phyloP scores from a whole-genome alignment of 2,113 vertebrate species.

The Elephantulus edwardii region DNA sequence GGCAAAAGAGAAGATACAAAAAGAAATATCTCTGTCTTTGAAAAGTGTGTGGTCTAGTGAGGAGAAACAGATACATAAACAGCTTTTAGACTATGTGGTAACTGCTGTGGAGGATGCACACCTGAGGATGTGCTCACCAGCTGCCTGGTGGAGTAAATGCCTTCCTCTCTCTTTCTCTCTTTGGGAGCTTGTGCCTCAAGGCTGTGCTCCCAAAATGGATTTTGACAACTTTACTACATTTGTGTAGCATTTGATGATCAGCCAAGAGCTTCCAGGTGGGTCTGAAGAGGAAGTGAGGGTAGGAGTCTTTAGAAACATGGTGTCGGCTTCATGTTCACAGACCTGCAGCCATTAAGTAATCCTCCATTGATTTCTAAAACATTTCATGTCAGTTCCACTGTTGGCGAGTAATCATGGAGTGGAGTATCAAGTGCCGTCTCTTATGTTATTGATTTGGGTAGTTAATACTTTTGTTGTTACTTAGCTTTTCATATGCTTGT shows the following conservation, averaged over 20 bases:
- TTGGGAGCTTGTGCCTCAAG: not conserved
- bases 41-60: not conserved
- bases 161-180: not conserved
- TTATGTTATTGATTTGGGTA: not conserved
- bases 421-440: not conserved
- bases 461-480: slow-evolving; percentile 1
- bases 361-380: not conserved
- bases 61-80: not conserved
- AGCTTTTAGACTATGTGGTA: not conserved
- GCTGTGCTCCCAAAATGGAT: not conserved
- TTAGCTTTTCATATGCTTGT: not conserved
- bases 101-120: too few relatives aligned
- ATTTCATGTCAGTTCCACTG: not conserved
- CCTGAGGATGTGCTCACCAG: not conserved
- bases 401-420: slow-evolving; percentile 50
- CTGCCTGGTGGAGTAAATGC: not conserved
- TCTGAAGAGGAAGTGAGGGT: not conserved
- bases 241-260: not conserved
- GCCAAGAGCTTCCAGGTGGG: not conserved
- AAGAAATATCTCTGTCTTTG: not conserved
- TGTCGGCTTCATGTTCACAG: not conserved
- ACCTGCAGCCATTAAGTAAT: slow-evolving; percentile 24
- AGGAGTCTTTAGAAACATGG: not conserved
- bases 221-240: not conserved
- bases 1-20: not conserved